Base-by-base conservation (phyloP, 2,113 vertebrate species). In the Pycnonotus jocosus region DNA sequence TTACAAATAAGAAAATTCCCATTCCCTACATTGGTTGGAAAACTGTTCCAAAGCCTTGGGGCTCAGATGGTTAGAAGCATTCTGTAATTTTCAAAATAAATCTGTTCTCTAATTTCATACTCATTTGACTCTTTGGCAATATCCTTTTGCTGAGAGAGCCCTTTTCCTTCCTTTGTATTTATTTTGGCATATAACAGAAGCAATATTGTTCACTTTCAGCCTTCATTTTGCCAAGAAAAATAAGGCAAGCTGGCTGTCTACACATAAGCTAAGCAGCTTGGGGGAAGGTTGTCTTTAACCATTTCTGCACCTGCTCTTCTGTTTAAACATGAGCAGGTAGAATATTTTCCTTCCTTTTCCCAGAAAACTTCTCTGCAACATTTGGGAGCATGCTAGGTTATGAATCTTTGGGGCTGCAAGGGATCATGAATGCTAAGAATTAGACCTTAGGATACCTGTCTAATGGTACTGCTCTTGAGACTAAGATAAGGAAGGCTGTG, bases 171-270 rank as follows among this genome's bases (percentile, higher is more conserved):
- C 22, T 72, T 71, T 57, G 8, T 94, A 33, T 94, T 95, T 93
- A n/a, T 82, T 94, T 94, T 95, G 90, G 92, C 86, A 20, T 82
- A 4, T 68, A 90, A 86, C 79, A 90, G 85, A 79, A 85, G 79
- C 40, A 53, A 45, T 79, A 15, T 72, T 90, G 78, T 95, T 92
- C 48, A n/a, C 54, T 96, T 95, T 72, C 57, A 76, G 66, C 71
- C 45, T 93, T 80, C 8, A 4, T 72, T 94, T 93, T 96, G 93
- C 93, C 79, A 90, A 82, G 74, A 70, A 82, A 94, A 89, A 87
- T 81, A 91, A 90, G 30, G 66, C 54, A 83, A 77, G 62, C 92
- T 69, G 62, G 20, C 66, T 93, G 57, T 37, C 79, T 79, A 17
- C 66, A 90, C 28, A 17, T 57, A 72, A 90, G 25, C 19, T 69